Conservation (phyloP, 2,888 invertebrate genomes). For the Coremacera marginata region DNA sequence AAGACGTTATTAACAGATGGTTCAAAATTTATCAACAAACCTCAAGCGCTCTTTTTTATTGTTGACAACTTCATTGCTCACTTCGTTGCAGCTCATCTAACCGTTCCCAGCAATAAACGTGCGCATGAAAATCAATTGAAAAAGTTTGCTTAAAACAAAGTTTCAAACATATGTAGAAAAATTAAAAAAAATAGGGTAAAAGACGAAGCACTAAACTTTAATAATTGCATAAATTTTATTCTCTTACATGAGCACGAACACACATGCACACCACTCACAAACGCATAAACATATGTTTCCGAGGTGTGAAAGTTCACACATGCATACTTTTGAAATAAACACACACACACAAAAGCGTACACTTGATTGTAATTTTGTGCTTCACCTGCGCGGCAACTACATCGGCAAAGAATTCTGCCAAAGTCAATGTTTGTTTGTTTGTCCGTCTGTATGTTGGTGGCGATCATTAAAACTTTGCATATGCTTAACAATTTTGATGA, state of each 20-base stretch:
- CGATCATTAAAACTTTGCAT: slow-evolving; percentile 14
- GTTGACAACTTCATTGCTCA: too few species aligned
- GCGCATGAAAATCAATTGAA: neutral
- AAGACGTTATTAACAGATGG: too few species aligned
- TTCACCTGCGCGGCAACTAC: neutral
- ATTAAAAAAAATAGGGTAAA: neutral
- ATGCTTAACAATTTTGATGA: slow-evolving; percentile 9
- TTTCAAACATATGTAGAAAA: neutral
- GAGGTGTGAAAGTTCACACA: slow-evolving; percentile 9
- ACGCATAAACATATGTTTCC: neutral
- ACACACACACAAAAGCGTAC: neutral
- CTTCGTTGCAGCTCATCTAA: neutral
- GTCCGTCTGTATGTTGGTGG: neutral
- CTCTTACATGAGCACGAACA: neutral
- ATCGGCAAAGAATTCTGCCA: neutral
- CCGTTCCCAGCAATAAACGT: neutral
- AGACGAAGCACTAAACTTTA: neutral
- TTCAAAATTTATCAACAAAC: too few species aligned
- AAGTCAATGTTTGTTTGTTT: neutral
- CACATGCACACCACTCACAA: neutral
- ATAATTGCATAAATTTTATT: slow-evolving; percentile 5
- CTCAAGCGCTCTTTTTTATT: too few species aligned
- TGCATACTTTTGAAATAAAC: neutral
- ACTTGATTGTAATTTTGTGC: neutral
- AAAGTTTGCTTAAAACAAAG: neutral